phyloP scores from a whole-genome alignment of 2,113 vertebrate species.

The Electrona antarctica region DNA sequence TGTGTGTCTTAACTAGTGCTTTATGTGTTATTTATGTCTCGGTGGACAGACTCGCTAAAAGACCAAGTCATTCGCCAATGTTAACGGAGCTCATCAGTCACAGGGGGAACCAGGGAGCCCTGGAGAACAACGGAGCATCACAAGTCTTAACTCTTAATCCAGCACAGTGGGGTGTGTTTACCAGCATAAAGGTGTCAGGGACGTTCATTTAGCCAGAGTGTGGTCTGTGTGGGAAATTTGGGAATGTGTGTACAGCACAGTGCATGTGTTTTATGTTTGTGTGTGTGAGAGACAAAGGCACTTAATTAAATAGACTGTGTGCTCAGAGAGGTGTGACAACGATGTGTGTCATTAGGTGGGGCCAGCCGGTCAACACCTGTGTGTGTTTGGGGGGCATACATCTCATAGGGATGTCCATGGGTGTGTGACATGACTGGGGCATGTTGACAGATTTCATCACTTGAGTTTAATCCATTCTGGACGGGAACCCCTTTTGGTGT shows the following conservation, averaged over 20 bases:
- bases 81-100: conserved; percentile 50
- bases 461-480: too few relatives aligned
- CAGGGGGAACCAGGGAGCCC: conserved; percentile 19
- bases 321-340: conserved; percentile 51
- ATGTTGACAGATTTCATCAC: conserved; percentile 64
- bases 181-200: conserved; percentile 54
- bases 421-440: conserved; percentile 53
- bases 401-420: conserved; percentile 34
- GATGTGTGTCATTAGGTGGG: conserved; percentile 43
- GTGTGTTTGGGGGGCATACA: background rate
- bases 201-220: conserved; percentile 57
- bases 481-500: too few relatives aligned
- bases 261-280: background rate
- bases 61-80: conserved; percentile 54
- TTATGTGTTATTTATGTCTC: conserved; percentile 65
- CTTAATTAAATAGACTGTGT: conserved; percentile 50
- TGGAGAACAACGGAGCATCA: conserved; percentile 42
- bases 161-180: conserved; percentile 65
- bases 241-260: background rate
- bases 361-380: conserved; percentile 52
- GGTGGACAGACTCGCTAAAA: conserved; percentile 58
- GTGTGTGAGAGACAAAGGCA: background rate
- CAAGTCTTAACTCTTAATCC: conserved; percentile 37
- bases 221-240: conserved; percentile 36
- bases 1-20: conserved; percentile 45